Percentiles rank a stretch among this genome's conserved stretches.
phyloP scores from a whole-genome alignment of 2,113 vertebrate species.

The Phodopus roborovskii region DNA sequence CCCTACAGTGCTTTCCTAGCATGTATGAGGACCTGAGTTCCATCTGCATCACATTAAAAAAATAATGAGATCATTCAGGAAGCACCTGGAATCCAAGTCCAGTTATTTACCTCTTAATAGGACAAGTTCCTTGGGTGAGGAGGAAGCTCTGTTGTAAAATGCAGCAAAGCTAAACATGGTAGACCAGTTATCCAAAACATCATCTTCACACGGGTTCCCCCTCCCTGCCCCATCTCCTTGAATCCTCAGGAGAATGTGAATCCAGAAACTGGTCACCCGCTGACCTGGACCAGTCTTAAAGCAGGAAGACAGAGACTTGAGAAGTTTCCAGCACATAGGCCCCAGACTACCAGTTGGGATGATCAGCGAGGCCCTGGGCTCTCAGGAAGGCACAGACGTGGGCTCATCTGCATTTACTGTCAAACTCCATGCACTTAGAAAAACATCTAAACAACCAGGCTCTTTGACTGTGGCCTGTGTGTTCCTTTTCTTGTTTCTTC shows the following conservation, averaged over 20 bases:
- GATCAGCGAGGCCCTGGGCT: no score
- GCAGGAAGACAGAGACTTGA: background rate
- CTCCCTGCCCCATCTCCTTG: background rate
- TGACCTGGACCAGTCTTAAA: background rate
- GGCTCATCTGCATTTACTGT: fast-evolving
- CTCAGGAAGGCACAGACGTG: no score
- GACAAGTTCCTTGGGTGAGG: background rate
- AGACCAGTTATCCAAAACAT: background rate
- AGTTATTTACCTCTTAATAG: background rate
- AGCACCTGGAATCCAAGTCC: background rate
- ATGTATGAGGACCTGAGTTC: background rate
- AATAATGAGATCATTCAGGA: background rate
- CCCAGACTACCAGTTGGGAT: background rate
- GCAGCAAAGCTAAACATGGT: background rate
- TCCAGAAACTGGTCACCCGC: background rate
- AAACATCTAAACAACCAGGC: fast-evolving
- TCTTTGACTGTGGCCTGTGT: fast-evolving
- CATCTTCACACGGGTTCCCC: background rate
- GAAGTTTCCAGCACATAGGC: background rate
- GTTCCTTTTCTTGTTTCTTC: background rate
- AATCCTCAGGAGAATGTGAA: background rate
- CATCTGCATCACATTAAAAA: background rate
- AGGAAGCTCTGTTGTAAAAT: background rate
- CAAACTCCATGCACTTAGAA: background rate
- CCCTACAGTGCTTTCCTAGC: background rate